Conservation (phyloP, 2,888 invertebrate species). For the Noctua comes region DNA sequence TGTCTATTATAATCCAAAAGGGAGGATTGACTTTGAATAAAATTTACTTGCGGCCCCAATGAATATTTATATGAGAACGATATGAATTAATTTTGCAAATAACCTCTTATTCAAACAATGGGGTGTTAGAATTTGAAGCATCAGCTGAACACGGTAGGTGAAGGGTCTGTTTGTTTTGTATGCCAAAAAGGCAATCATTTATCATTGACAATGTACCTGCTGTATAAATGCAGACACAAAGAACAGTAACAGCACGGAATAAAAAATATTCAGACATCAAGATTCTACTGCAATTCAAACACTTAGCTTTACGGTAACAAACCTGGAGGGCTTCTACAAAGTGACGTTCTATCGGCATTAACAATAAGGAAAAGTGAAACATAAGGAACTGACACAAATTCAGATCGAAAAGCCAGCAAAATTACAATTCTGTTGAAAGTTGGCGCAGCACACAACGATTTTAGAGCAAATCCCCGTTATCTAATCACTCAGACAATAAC, state of each 20-base stretch:
- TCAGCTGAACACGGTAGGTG: constrained; percentile 36
- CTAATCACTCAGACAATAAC: neutral
- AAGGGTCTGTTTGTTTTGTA: constrained; percentile 25
- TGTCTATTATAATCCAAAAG: constrained; percentile 56
- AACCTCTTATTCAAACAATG: constrained; percentile 55
- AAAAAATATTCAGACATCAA: neutral
- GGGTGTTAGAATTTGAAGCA: constrained; percentile 35
- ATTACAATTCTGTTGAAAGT: neutral
- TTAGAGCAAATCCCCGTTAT: neutral
- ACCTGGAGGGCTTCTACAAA: neutral
- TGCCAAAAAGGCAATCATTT: constrained; percentile 32
- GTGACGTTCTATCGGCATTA: neutral
- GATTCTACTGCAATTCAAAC: neutral
- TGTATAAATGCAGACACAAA: neutral
- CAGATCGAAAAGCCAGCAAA: neutral
- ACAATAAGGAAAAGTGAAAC: too few species aligned
- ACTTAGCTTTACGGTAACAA: neutral
- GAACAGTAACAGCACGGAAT: neutral
- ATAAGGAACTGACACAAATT: too few species aligned
- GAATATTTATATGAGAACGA: constrained; percentile 63
- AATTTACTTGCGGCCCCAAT: constrained; percentile 55
- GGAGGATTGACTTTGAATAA: constrained; percentile 63
- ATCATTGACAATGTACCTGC: neutral
- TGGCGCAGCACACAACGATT: neutral
- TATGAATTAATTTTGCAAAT: constrained; percentile 64